Base-by-base conservation (phyloP, 2,888 invertebrate species). In the Callyntrura sp. region DNA sequence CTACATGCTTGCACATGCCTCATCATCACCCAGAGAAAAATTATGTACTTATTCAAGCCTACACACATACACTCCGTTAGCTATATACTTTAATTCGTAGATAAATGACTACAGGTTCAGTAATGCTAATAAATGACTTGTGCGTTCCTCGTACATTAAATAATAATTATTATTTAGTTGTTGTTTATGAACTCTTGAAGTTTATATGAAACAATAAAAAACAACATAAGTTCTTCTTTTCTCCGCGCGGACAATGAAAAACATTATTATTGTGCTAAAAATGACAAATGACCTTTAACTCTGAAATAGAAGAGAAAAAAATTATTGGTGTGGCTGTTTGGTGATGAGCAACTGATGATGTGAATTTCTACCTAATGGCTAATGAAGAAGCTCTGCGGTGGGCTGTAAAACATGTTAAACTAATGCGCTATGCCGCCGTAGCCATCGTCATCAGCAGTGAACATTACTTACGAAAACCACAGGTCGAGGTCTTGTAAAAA, bases 401-500 rank as follows among this genome's bases (percentile, higher is more conserved):
- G 90, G 87, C 83, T 90, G 68, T 51, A 90, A 60, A 83, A 35
- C 90, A 79, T 57, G 78, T 70, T 73, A 78, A 85, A 28, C 73
- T 85, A 84, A 90, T 81, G 85, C 60, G 55, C 62, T 62, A n/a
- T n/a, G n/a, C 76, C 65, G 25, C 28, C 45, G 28, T 76, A 73
- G 62, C 51, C 82, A 57, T 81, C 79, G 73, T 57, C 73, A 86
- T 65, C 62, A 70, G 48, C 55, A 88, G 60, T 62, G 84, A 83
- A 84, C 82, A 87, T 82, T 87, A 79, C 70, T 87, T 88, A 76
- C 82, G 57, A 73, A 85, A 81, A 85, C 86, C 83, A 65, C 86
- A 87, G 90, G 90, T 90, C 90, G 90, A 90, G 90, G 90, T 90
- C 86, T 87, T 51, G 55, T 86, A 83, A 90, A 83, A 90, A 90